Base-by-base conservation (phyloP, 2,113 vertebrate species). In the Onychostruthus taczanowskii region DNA sequence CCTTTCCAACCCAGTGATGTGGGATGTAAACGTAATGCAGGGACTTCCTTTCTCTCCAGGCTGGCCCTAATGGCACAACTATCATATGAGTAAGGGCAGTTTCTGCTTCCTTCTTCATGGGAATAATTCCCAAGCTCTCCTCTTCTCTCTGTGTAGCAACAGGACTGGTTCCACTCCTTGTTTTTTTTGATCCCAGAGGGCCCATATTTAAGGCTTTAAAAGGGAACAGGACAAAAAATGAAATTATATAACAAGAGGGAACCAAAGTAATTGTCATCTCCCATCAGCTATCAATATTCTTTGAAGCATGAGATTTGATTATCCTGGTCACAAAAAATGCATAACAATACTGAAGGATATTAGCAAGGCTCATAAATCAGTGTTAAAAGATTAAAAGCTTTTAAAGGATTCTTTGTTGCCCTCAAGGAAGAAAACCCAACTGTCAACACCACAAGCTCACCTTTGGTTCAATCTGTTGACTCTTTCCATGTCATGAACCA, bases 241-340 rank as follows among this genome's bases (percentile, higher is more conserved):
- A 78, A 87, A 72, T 59, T 1, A 78, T 67, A 81, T 13, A 56
- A 82, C 53, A 88, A 19, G 30, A 87, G 37, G 67, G 20, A 92
- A 73, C 22, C 44, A 80, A 88, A 78, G n/a, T 35, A 16, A 26
- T 56, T 90, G 56, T 39, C 75, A 62, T 72, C 44, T 93, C 37
- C 58, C 44, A 68, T 72, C 62, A 92, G 73, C 73, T 82, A 22
- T 63, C 53, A 62, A 59, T 37, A 79, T 43, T 62, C 26, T 88
- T 69, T 94, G 85, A 90, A 93, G 88, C 72, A 63, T 74, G 43
- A 90, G 28, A 90, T 93, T 88, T 80, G 59, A 83, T 95, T 92
- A 90, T 67, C 30, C 11, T 3, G 7, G 67, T 86, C 50, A 76
- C 74, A 92, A 73, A 70, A 70, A 83, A 73, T 58, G 41, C 72